These are phyloP conservation scores for Vulpes vulpes DNA, from an alignment of 2,113 vertebrate genomes.

Conservation along the genomic window DNA sequence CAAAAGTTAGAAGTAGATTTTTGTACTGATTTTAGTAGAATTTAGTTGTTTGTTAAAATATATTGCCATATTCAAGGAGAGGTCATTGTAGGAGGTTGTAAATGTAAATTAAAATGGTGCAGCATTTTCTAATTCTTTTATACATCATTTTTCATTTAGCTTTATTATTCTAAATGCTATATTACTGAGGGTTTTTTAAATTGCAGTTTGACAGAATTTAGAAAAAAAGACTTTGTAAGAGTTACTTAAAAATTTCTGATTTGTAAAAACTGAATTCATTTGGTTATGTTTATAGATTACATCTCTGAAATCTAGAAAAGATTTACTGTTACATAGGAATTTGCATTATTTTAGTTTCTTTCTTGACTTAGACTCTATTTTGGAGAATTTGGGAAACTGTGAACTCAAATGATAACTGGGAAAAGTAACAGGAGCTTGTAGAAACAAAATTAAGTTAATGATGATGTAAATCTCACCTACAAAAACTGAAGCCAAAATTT, in stretches of 20 bases:
- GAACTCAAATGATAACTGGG: background rate
- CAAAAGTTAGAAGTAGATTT: background rate
- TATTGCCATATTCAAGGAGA: background rate
- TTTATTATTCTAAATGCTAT: background rate
- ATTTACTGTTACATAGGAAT: background rate
- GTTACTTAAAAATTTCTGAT: background rate
- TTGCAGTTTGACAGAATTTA: constrained; percentile 23
- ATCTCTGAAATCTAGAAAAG: background rate
- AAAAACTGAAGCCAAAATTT: constrained; percentile 40
- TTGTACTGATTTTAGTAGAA: background rate
- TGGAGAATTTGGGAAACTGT: background rate
- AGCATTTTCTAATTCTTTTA: background rate
- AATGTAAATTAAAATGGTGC: constrained; percentile 24
- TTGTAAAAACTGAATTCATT: constrained; percentile 10
- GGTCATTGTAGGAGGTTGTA: background rate
- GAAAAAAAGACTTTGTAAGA: constrained; percentile 8
- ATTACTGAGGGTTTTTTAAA: background rate
- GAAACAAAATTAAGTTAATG: constrained; percentile 31
- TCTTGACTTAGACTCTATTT: background rate
- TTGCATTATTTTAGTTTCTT: background rate
- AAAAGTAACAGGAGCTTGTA: background rate
- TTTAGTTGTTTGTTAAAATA: background rate
- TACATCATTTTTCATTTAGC: background rate
- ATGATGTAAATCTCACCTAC: background rate
- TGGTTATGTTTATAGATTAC: background rate